Percentiles rank a stretch among this genome's conserved stretches.
phyloP scores from a whole-genome alignment of 2,113 vertebrate species.

The Poeciliopsis turrubarensis region DNA sequence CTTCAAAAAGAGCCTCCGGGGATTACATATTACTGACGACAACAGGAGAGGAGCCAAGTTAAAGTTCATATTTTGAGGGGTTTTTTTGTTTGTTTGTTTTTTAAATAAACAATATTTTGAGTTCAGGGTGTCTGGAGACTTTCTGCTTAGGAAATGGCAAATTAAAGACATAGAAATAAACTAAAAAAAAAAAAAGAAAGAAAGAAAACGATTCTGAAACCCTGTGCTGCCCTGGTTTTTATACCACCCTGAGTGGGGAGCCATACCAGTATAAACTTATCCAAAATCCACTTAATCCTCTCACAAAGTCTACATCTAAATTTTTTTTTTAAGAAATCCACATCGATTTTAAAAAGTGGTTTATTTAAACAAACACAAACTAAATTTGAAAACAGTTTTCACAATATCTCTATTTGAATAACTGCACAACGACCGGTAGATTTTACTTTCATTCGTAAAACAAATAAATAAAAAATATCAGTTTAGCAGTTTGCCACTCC shows the following conservation, averaged over 20 bases:
- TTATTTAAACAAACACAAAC: neutral
- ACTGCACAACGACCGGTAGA: neutral
- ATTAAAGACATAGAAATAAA: neutral
- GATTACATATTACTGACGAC: conserved; percentile 45
- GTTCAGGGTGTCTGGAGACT: neutral
- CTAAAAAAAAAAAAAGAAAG: too few species aligned
- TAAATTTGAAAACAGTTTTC: neutral
- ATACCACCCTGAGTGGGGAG: too few species aligned
- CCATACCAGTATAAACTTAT: too few species aligned
- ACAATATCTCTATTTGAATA: too few species aligned
- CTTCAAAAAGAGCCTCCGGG: conserved; percentile 42
- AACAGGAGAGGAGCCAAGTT: neutral
- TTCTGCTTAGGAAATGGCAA: neutral
- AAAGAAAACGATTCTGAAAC: too few species aligned
- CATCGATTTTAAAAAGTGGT: too few species aligned
- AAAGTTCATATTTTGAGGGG: neutral
- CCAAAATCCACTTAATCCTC: too few species aligned
- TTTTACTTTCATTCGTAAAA: neutral
- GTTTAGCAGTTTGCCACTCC: neutral
- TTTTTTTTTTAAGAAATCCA: too few species aligned
- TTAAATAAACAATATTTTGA: neutral
- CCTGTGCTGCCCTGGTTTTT: too few species aligned
- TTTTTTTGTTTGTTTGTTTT: too few species aligned
- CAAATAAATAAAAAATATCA: neutral
- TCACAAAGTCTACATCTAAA: too few species aligned